phyloP scores from a whole-genome alignment of 2,113 vertebrate species.

The Hippocampus barbouri region DNA sequence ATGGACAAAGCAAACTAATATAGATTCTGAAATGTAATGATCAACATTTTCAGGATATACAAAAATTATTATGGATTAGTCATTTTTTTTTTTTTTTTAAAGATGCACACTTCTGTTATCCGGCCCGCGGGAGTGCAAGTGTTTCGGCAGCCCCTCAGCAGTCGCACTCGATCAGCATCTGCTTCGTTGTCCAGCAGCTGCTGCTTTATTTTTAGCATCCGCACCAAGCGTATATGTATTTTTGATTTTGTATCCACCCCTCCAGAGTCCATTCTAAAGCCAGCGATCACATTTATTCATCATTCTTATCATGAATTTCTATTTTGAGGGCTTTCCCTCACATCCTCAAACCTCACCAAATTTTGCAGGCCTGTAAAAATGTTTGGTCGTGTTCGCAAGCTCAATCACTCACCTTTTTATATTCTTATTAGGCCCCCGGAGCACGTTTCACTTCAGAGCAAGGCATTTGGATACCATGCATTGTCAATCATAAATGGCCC shows the following conservation, averaged over 20 bases:
- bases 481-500: no score
- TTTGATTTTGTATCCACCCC: background rate
- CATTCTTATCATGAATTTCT: background rate
- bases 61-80: background rate
- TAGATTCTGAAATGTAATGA: background rate
- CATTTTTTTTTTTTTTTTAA: background rate
- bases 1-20: background rate
- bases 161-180: conserved; percentile 17
- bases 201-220: conserved; percentile 6
- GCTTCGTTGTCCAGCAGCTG: conserved; percentile 6
- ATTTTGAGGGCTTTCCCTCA: background rate
- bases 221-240: background rate
- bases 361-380: background rate
- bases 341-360: background rate
- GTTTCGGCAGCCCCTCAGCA: conserved; percentile 22
- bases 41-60: background rate
- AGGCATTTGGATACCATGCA: background rate
- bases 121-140: conserved; percentile 6
- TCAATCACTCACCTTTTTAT: background rate
- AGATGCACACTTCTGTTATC: conserved; percentile 3
- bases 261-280: background rate
- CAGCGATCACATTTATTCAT: background rate
- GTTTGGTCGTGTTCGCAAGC: background rate
- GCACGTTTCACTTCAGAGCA: background rate
- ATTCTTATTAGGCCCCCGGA: background rate